These are phyloP conservation scores for Echinops telfairi DNA, from an alignment of 2,113 vertebrate genomes.

Conservation along the genomic window DNA sequence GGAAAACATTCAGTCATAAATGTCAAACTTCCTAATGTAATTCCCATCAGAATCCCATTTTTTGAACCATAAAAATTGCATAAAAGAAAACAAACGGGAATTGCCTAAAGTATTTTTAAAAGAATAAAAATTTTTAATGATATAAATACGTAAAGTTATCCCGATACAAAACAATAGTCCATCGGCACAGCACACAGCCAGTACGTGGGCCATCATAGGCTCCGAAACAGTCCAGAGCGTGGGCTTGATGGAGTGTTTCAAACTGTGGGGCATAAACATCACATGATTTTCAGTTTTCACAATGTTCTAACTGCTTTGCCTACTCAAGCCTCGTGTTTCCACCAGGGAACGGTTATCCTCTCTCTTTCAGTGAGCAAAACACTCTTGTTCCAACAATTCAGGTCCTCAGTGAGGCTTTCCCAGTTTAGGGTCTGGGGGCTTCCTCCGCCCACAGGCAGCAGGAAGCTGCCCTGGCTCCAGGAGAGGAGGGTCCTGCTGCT, in stretches of 20 bases:
- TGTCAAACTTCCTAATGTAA: not conserved
- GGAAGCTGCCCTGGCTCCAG: not conserved
- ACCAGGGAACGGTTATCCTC: not conserved
- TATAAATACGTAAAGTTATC: not conserved
- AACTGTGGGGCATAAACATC: not conserved
- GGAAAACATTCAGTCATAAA: not conserved
- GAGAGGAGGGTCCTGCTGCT: not conserved
- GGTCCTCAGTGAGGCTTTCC: not conserved
- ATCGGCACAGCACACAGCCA: not conserved
- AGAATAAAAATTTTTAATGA: not conserved
- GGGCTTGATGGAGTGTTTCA: not conserved
- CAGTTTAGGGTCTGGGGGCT: not conserved
- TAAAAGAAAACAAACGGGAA: not conserved
- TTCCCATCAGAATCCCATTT: slow-evolving; percentile 5
- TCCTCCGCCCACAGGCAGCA: no score
- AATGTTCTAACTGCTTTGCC: not conserved
- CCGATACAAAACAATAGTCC: not conserved
- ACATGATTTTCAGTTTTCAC: not conserved
- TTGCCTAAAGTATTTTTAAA: not conserved
- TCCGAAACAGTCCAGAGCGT: not conserved
- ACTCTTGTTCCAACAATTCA: not conserved
- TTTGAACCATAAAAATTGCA: not conserved
- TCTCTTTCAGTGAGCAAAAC: not conserved
- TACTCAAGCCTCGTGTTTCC: not conserved
- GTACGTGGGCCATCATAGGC: not conserved